Evolutionary conservation across 2,888 invertebrate genomes (phyloP).

Genomic region (Euspilapteryx auroguttella): DNA sequence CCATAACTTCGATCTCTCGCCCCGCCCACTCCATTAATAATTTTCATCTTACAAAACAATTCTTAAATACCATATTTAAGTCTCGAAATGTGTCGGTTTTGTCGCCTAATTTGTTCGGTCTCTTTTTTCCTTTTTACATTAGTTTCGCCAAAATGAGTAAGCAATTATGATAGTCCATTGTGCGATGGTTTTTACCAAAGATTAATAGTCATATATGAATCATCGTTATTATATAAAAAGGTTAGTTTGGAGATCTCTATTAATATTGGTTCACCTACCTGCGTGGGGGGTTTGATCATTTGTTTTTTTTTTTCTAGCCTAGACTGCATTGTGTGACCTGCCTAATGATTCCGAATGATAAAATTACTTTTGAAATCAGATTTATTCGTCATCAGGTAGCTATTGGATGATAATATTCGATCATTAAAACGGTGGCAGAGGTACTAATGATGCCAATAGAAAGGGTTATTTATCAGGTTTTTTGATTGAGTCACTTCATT

Average conservation of each 20-base stretch:
- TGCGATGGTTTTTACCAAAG: constrained; percentile 26
- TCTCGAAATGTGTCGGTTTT: constrained; percentile 41
- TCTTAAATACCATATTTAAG: constrained; percentile 34
- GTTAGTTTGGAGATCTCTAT: constrained; percentile 32
- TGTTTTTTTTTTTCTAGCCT: too few relatives aligned
- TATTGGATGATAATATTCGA: too few relatives aligned
- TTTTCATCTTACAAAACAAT: constrained; percentile 7
- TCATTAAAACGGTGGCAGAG: too few relatives aligned
- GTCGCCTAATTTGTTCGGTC: constrained; percentile 51
- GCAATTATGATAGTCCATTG: constrained; percentile 32
- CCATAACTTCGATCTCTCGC: too few relatives aligned
- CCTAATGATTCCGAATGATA: too few relatives aligned
- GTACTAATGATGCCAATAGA: too few relatives aligned
- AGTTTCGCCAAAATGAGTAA: constrained; percentile 44
- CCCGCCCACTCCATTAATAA: constrained; percentile 18
- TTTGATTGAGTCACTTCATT: too few relatives aligned
- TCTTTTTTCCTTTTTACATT: constrained; percentile 17
- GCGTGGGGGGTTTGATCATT: constrained; percentile 24
- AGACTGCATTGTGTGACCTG: too few relatives aligned
- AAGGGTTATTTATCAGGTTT: too few relatives aligned
- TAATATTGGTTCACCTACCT: constrained; percentile 30
- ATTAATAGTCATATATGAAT: constrained; percentile 41
- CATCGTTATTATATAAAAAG: constrained; percentile 18
- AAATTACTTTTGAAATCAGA: too few relatives aligned
- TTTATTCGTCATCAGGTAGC: too few relatives aligned